Base-by-base conservation (phyloP, 2,113 vertebrate species). In the Arothron firmamentum region DNA sequence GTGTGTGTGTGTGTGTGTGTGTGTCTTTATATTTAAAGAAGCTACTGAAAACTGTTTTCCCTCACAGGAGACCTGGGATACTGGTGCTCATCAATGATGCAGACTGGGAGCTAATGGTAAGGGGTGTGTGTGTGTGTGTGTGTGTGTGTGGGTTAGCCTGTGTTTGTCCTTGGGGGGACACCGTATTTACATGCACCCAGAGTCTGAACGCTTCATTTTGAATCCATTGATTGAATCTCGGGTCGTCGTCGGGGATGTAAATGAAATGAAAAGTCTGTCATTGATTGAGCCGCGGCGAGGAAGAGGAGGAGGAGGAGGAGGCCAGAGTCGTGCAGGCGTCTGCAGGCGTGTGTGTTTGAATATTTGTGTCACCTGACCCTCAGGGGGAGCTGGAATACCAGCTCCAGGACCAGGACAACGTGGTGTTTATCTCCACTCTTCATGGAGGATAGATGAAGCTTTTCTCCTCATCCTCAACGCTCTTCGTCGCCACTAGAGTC, bases 91-190 rank as follows among this genome's bases (percentile, higher is more conserved):
- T 99, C 90, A 98, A 99, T 10, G 94, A 98, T 20, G 92, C 96
- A 67, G 97, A 99, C 91, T 98, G 96, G 97, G 96, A 99, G 43
- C 89, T 99, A 76, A 95, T 98, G 97, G 97, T 99, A 86, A 93
- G 94, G 17, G 1, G 19, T 6, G 43, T 45, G 25, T 7, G 57
- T 52, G 62, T 46, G 45, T 46, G 45, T 46, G 45, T 17, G 45
- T 46, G 45, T 57, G 49, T 64, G 55, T 57, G 45, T 34, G 51
- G 60, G 46, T 47, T 28, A 45, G 47, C 41, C 61, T 42, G 18
- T 41, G 50, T 7, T 47, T 16, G 56, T 7, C 56, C 54, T 21
- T 61, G 17, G 21, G 49, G 52, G 19, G 45, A 31, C n/a, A 16
- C 25, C 72, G 65, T 52, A 74, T 80, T 80, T 77, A 77, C 71